A percentile compares a stretch with the other conserved stretches of the same genome.
These are phyloP conservation scores for Halictus quadricinctus DNA, from an alignment of 2,888 invertebrate species.

Conservation along the genomic window DNA sequence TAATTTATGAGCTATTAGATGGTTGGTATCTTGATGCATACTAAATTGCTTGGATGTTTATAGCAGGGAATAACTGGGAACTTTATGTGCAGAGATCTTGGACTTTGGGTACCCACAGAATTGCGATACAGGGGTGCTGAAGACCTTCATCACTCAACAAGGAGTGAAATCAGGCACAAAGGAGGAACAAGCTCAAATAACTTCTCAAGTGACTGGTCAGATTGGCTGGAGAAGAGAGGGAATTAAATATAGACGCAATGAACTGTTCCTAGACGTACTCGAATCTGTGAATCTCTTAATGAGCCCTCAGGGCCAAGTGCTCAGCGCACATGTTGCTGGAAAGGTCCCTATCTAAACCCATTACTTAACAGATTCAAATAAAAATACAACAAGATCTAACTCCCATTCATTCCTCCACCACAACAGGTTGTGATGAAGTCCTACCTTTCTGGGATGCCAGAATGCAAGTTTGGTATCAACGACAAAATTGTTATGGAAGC, in stretches of 20 bases:
- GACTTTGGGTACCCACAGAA: constrained; percentile 99
- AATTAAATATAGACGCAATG: constrained; percentile 99
- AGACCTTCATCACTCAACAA: constrained; percentile 99
- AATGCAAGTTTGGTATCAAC: constrained; percentile 99
- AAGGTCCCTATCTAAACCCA: constrained; percentile 83
- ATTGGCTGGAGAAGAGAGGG: constrained; percentile 99
- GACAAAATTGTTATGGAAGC: constrained; percentile 99
- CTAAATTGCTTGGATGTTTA: background rate
- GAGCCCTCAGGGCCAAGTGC: constrained; percentile 99
- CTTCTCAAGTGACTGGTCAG: constrained; percentile 98
- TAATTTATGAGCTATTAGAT: constrained; percentile 99
- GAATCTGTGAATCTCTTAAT: constrained; percentile 99
- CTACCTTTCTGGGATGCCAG: constrained; percentile 99
- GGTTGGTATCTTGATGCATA: constrained; percentile 84
- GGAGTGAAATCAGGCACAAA: constrained; percentile 99
- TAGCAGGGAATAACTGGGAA: background rate
- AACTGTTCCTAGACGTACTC: constrained; percentile 98
- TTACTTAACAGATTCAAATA: background rate
- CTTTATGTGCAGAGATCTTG: constrained; percentile 90
- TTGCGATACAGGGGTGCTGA: constrained; percentile 99
- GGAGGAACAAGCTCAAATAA: constrained; percentile 99
- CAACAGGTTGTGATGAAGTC: constrained; percentile 97
- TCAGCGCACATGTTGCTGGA: constrained; percentile 99
- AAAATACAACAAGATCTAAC: background rate
- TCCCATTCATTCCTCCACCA: constrained; percentile 18